Evolutionary conservation across 2,888 invertebrate species (phyloP).

Genomic region (Apamea monoglypha): DNA sequence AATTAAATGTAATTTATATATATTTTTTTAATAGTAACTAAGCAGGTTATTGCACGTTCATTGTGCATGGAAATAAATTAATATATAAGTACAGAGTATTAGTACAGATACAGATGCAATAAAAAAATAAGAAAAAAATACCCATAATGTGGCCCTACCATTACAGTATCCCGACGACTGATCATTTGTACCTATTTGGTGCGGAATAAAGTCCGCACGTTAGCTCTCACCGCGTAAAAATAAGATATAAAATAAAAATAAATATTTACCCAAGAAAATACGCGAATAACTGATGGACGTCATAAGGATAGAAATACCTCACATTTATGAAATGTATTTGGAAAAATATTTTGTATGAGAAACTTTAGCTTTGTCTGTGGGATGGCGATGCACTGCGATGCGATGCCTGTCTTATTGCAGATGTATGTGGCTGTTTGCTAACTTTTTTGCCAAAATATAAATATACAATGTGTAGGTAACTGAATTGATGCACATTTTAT

Average conservation of each 20-base stretch:
- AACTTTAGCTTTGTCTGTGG: neutral
- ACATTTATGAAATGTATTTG: constrained; percentile 19
- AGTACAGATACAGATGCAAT: too few relatives aligned
- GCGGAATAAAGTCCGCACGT: constrained; percentile 17
- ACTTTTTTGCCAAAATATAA: neutral
- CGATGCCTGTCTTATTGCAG: neutral
- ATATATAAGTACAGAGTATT: too few relatives aligned
- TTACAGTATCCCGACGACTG: neutral
- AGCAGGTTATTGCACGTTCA: too few relatives aligned
- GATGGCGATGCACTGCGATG: neutral
- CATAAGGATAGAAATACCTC: constrained; percentile 14
- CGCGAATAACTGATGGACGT: constrained; percentile 22
- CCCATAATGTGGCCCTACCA: constrained; percentile 1
- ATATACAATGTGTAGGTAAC: too few relatives aligned
- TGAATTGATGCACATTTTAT: too few relatives aligned
- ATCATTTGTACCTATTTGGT: constrained; percentile 46
- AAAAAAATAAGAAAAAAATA: neutral
- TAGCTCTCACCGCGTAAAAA: constrained; percentile 14
- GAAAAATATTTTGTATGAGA: constrained; percentile 7
- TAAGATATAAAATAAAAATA: constrained; percentile 39
- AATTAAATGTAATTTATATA: too few relatives aligned
- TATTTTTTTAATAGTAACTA: too few relatives aligned
- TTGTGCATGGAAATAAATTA: too few relatives aligned
- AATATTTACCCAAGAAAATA: constrained; percentile 22
- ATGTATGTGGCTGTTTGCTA: neutral